phyloP scores from a whole-genome alignment of 2,113 vertebrate species.

The Peromyscus polionotus region DNA sequence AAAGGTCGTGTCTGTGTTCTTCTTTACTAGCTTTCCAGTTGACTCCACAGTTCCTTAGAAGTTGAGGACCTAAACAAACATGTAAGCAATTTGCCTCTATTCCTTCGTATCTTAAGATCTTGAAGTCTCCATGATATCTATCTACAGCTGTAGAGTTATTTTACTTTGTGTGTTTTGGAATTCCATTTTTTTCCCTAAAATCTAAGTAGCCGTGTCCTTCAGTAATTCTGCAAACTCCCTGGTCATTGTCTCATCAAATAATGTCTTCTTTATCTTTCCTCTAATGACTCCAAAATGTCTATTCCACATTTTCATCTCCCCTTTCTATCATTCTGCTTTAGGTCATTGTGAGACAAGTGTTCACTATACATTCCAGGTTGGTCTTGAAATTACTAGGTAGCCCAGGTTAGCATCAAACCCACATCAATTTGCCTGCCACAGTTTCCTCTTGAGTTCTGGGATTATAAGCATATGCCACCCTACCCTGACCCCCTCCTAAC shows the following conservation, averaged over 20 bases:
- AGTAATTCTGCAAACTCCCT: background rate
- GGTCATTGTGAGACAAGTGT: background rate
- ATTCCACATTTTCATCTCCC: background rate
- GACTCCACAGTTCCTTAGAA: background rate
- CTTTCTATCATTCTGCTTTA: background rate
- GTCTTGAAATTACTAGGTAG: background rate
- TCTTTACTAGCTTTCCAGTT: background rate
- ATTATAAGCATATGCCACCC: background rate
- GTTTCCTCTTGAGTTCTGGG: background rate
- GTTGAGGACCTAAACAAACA: background rate
- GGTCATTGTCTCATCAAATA: background rate
- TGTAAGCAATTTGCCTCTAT: background rate
- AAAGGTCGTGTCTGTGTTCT: background rate
- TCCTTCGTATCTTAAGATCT: background rate
- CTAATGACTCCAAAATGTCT: background rate
- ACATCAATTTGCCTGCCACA: background rate
- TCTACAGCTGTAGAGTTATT: background rate
- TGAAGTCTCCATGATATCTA: background rate
- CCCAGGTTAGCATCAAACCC: background rate
- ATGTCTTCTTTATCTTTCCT: background rate
- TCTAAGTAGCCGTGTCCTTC: background rate
- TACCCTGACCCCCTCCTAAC: background rate
- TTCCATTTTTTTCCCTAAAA: background rate
- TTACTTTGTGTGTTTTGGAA: background rate
- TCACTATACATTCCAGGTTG: background rate